These are phyloP conservation scores for Percina caprodes DNA, from an alignment of 2,113 vertebrate genomes.

Conservation along the genomic window DNA sequence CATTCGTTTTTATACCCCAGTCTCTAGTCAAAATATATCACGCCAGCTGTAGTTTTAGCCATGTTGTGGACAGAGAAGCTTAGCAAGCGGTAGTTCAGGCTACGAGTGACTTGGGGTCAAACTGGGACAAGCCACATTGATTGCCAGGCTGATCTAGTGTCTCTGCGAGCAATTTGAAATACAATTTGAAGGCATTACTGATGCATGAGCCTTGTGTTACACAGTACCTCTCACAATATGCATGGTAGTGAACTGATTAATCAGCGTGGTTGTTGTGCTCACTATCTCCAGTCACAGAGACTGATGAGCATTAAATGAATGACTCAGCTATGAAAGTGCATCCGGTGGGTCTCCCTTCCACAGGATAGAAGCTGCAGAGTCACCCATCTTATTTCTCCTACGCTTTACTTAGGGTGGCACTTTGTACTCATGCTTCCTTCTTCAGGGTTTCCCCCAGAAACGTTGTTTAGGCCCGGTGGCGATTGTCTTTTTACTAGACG, in stretches of 20 bases:
- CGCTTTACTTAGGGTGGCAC: too few relatives aligned
- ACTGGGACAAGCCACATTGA: neutral
- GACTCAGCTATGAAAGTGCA: neutral
- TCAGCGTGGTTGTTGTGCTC: neutral
- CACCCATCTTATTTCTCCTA: too few relatives aligned
- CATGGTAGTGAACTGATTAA: neutral
- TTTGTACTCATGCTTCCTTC: too few relatives aligned
- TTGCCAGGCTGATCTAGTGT: neutral
- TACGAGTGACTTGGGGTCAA: neutral
- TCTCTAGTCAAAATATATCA: neutral
- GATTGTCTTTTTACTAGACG: too few relatives aligned
- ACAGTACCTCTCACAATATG: neutral
- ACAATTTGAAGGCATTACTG: neutral
- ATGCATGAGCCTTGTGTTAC: neutral
- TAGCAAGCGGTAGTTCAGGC: neutral
- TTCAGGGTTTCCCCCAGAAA: too few relatives aligned
- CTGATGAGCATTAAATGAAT: constrained; percentile 37
- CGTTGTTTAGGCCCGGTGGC: too few relatives aligned
- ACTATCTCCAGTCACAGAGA: neutral
- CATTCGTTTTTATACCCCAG: neutral
- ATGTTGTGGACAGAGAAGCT: neutral
- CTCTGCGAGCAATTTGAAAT: neutral
- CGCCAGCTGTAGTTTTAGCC: neutral
- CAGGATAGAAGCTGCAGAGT: neutral
- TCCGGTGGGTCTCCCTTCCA: neutral